Conservation (phyloP, 2,888 invertebrate genomes). For the Actias luna region DNA sequence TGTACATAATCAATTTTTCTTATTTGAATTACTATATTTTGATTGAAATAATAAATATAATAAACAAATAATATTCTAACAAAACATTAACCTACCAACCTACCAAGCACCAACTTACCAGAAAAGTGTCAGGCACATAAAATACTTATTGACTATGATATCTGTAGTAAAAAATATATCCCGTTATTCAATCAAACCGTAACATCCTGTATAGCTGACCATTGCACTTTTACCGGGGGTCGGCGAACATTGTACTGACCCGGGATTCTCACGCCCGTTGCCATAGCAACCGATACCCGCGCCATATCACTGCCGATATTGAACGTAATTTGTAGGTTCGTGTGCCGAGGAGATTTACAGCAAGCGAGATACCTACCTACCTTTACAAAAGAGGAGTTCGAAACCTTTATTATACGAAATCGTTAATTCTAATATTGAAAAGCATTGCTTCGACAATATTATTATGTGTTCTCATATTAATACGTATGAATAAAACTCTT, state of each 20-base stretch:
- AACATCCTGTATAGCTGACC: slow-evolving; percentile 20
- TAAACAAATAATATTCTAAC: too few relatives aligned
- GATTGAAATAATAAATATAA: too few relatives aligned
- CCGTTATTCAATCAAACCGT: background rate
- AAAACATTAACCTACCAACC: background rate
- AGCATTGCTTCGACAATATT: background rate
- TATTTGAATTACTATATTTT: too few relatives aligned
- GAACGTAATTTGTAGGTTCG: slow-evolving; percentile 74
- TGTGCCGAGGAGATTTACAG: slow-evolving; percentile 61
- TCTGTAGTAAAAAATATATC: background rate
- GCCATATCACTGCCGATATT: slow-evolving; percentile 62
- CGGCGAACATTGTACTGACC: slow-evolving; percentile 29
- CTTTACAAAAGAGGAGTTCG: slow-evolving; percentile 35
- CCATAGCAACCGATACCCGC: slow-evolving; percentile 59
- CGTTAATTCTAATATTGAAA: background rate
- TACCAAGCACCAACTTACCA: too few relatives aligned
- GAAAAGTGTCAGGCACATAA: too few relatives aligned
- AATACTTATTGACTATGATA: background rate
- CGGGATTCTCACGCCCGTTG: slow-evolving; percentile 63
- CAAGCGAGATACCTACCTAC: slow-evolving; percentile 39
- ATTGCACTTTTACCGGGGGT: slow-evolving; percentile 21
- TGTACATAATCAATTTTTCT: too few relatives aligned
- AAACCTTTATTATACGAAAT: slow-evolving; percentile 8
- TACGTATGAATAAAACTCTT: too few relatives aligned
- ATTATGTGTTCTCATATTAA: too few relatives aligned